These are phyloP conservation scores for Python bivittatus DNA, from an alignment of 2,113 vertebrate species.

Conservation along the genomic window DNA sequence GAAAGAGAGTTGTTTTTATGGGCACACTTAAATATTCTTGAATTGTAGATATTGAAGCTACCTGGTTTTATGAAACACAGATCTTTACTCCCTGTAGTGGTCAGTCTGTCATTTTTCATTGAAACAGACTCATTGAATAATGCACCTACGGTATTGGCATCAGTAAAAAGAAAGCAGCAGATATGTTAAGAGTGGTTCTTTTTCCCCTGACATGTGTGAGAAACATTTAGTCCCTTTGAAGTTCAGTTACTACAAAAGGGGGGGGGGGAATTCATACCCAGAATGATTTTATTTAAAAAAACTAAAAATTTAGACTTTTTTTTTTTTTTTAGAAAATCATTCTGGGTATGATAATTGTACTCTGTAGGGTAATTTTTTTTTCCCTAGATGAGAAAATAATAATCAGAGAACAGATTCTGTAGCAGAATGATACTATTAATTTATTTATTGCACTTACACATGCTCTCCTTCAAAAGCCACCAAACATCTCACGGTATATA, in stretches of 20 bases:
- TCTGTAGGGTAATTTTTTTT: slow-evolving; percentile 23
- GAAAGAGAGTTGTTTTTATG: background rate
- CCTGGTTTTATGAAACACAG: slow-evolving; percentile 47
- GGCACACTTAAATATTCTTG: slow-evolving; percentile 33
- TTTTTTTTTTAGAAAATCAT: slow-evolving; percentile 31
- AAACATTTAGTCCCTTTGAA: slow-evolving; percentile 52
- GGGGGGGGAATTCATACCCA: slow-evolving; percentile 53
- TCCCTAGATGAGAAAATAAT: background rate
- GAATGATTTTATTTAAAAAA: slow-evolving; percentile 42
- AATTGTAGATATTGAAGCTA: slow-evolving; percentile 36
- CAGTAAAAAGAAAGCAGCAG: slow-evolving; percentile 72
- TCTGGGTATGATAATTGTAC: background rate
- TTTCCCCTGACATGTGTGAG: slow-evolving; percentile 63
- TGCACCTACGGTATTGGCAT: slow-evolving; percentile 66
- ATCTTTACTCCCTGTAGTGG: slow-evolving; percentile 60
- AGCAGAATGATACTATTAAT: slow-evolving; percentile 21
- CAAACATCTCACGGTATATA: background rate
- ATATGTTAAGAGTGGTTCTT: slow-evolving; percentile 63
- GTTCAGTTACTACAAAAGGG: slow-evolving; percentile 50
- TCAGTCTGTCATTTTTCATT: slow-evolving; percentile 62
- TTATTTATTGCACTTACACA: background rate
- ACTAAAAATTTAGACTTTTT: too few relatives aligned
- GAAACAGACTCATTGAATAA: slow-evolving; percentile 66
- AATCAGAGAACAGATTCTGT: background rate
- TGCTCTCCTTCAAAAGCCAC: background rate